Evolutionary conservation across 2,113 vertebrate genomes (phyloP).

Genomic region (Actinemys pallida): DNA sequence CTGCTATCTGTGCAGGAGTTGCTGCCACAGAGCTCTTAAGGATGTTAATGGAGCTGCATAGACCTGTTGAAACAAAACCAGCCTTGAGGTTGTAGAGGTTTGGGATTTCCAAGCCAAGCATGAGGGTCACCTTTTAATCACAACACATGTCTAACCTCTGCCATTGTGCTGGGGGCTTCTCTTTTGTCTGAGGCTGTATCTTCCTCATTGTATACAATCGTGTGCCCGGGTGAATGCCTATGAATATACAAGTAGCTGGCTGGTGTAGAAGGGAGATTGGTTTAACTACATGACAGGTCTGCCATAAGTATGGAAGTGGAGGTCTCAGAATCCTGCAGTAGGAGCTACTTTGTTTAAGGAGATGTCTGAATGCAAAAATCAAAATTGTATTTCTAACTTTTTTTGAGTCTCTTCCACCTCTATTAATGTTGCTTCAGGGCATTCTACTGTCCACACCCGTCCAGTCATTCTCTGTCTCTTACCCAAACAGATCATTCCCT

Average conservation of each 20-base stretch:
- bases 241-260: not conserved
- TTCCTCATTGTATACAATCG: not conserved
- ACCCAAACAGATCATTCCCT: not conserved
- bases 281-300: not conserved
- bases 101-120: not conserved
- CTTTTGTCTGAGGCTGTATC: not conserved
- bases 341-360: accelerated
- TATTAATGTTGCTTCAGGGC: not conserved
- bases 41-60: not conserved
- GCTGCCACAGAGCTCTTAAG: not conserved
- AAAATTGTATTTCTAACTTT: not conserved
- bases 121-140: not conserved
- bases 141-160: not conserved
- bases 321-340: not conserved
- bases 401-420: not conserved
- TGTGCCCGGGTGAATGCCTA: not conserved
- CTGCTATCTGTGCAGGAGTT: not conserved
- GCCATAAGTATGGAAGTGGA: not conserved
- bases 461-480: not conserved
- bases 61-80: not conserved
- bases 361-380: not conserved
- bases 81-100: not conserved
- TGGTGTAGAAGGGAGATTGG: not conserved
- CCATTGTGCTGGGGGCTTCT: not conserved
- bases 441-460: not conserved